Evolutionary conservation across 2,113 vertebrate genomes (phyloP), one percentile per base, ranked within the genome.

Genomic region (Pelvicachromis taeniatus): DNA sequence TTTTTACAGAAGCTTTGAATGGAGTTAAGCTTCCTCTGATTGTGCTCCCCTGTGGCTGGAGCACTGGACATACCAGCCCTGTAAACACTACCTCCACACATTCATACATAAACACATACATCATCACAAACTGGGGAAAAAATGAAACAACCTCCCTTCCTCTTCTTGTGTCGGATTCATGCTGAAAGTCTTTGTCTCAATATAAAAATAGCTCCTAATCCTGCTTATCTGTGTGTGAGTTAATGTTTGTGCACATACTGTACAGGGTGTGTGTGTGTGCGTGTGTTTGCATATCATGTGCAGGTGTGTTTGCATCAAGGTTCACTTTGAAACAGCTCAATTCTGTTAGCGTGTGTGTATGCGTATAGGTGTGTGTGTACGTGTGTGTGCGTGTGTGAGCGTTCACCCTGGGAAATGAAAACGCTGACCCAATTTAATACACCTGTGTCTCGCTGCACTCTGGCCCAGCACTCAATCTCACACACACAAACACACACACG

Each of bases 361-460:
- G 58, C 12, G 58, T 26, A 3, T 26, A 26, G 26, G 26, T 35
- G 58, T 75, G 52, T 38, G 75, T 58, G 68, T 80, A 45, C 1
- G 33, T 33, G 33, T 91, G 53, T 77, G n/a, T 75, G 58, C 78
- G n/a, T 56, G 68, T 82, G 85, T 70, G 77, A 81, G 83, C 73
- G 77, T 73, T 81, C 89, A 90, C 81, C 92, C 87, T 89, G 88
- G 88, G 93, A 95, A 93, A 93, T 93, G 92, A 93, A 94, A 94
- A 94, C 11, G 88, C 88, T 94, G 91, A 93, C 92, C 91, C 93
- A 94, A 90, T 95, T 95, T 93, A 93, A 92, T 91, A 92, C 94
- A 93, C 94, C 92, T 94, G 91, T 93, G 93, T 92, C 92, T 93
- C 82, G 13, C 89, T 92, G 90, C 90, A 85, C 92, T 91, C 80